A percentile compares a stretch with the other conserved stretches of the same genome.
Evolutionary conservation across 1,140 invertebrate genomes (phyloP).

Genomic region (Camponotus floridanus): DNA sequence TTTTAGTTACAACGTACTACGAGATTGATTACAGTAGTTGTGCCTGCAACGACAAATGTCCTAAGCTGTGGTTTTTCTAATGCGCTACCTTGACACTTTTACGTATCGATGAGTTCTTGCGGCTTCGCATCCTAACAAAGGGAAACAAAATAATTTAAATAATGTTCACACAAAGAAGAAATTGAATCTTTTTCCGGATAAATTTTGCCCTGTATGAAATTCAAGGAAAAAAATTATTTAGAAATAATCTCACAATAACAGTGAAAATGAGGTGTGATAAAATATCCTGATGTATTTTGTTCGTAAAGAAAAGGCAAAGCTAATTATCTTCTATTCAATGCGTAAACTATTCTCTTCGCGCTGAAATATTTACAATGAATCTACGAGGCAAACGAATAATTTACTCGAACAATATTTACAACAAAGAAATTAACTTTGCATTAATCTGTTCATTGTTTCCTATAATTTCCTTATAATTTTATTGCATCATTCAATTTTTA

Average conservation of each 20-base stretch:
- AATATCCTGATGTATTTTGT: conserved; percentile 42
- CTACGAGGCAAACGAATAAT: not conserved
- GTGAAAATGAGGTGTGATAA: conserved; percentile 63
- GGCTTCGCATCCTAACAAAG: conserved; percentile 42
- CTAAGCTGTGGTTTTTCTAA: conserved; percentile 44
- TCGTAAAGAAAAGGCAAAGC: conserved; percentile 36
- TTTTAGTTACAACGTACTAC: not conserved
- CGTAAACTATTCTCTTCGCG: conserved; percentile 2
- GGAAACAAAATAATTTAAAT: conserved; percentile 30
- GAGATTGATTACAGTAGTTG: not conserved
- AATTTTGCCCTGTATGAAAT: conserved; percentile 31
- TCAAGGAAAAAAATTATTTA: conserved; percentile 22
- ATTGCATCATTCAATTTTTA: not conserved
- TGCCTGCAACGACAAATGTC: not conserved
- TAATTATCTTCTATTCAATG: conserved; percentile 58
- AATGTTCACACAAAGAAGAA: conserved; percentile 35
- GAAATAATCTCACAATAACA: conserved; percentile 64
- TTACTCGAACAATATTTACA: conserved; percentile 18
- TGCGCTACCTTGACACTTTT: conserved; percentile 65
- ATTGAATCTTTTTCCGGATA: conserved; percentile 20
- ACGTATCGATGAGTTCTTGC: conserved; percentile 58
- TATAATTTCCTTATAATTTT: not conserved
- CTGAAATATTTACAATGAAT: not conserved
- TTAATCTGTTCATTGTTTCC: not conserved
- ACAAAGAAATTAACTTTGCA: conserved; percentile 8